These are phyloP conservation scores for Ptilodon capucinus DNA, from an alignment of 2,888 invertebrate species.

Conservation along the genomic window DNA sequence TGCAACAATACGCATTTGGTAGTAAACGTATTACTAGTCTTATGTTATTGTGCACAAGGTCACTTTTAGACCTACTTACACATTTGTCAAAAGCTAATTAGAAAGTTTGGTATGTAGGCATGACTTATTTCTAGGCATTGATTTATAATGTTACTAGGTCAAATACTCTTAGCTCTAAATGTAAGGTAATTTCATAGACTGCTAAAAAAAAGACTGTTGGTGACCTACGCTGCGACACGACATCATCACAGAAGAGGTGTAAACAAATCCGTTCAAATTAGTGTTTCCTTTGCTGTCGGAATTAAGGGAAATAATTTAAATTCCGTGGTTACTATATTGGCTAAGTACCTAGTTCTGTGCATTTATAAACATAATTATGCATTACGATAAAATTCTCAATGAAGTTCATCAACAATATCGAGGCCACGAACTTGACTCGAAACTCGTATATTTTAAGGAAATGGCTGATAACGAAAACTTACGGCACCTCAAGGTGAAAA, in stretches of 20 bases:
- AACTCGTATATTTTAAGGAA: background rate
- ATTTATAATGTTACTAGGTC: no score
- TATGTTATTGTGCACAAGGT: background rate
- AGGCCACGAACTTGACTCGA: background rate
- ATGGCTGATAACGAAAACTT: background rate
- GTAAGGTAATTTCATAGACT: background rate
- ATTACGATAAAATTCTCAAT: background rate
- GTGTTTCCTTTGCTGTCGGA: no score
- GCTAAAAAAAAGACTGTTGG: no score
- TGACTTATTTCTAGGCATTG: no score
- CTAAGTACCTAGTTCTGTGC: background rate
- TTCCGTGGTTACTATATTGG: no score
- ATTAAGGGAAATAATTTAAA: no score
- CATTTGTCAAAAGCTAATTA: no score
- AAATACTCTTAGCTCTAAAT: background rate
- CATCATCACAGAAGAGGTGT: no score
- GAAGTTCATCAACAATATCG: background rate
- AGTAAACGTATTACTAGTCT: background rate
- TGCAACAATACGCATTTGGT: background rate
- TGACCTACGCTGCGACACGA: no score
- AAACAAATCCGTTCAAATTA: no score
- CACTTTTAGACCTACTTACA: no score
- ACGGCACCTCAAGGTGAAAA: background rate
- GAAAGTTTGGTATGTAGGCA: background rate
- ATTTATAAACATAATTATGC: no score